Conservation (phyloP, 2,888 invertebrate genomes). For the Acleris literana region DNA sequence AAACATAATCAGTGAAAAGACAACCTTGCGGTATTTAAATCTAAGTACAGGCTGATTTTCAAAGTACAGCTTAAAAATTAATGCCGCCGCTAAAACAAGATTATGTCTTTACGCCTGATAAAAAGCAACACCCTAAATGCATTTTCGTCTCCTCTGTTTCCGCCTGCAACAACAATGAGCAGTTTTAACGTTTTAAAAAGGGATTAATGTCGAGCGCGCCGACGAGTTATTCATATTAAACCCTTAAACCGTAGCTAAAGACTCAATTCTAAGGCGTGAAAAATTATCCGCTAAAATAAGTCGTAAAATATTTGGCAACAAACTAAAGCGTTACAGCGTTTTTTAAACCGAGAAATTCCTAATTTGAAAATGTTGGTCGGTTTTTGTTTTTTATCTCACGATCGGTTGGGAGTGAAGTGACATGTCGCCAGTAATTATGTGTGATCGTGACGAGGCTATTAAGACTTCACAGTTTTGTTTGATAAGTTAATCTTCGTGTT, state of each 20-base stretch:
- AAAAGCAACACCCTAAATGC: constrained; percentile 39
- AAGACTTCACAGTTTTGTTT: constrained; percentile 37
- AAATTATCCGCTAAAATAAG: constrained; percentile 39
- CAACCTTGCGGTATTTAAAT: constrained; percentile 21
- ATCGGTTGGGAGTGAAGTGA: neutral
- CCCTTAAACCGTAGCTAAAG: constrained; percentile 48
- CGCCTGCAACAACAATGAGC: constrained; percentile 56
- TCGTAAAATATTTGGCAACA: constrained; percentile 42
- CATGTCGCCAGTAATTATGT: constrained; percentile 50
- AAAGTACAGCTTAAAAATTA: constrained; percentile 10
- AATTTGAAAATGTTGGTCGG: constrained; percentile 22
- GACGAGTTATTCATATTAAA: constrained; percentile 50
- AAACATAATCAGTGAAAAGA: constrained; percentile 24
- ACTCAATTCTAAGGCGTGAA: constrained; percentile 39
- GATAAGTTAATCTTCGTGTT: constrained; percentile 47
- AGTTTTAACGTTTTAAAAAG: constrained; percentile 56
- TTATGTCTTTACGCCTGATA: constrained; percentile 38
- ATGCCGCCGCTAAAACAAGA: constrained; percentile 43
- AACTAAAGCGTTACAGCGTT: constrained; percentile 28
- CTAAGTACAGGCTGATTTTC: constrained; percentile 18
- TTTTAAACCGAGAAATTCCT: constrained; percentile 24
- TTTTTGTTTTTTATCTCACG: constrained; percentile 1
- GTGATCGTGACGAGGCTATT: constrained; percentile 61
- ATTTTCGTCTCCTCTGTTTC: constrained; percentile 46
- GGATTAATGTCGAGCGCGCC: constrained; percentile 56